Percentiles rank a stretch among this genome's conserved stretches.
Evolutionary conservation across 1,140 invertebrate species (phyloP).

Genomic region (Leptopilina clavipes): DNA sequence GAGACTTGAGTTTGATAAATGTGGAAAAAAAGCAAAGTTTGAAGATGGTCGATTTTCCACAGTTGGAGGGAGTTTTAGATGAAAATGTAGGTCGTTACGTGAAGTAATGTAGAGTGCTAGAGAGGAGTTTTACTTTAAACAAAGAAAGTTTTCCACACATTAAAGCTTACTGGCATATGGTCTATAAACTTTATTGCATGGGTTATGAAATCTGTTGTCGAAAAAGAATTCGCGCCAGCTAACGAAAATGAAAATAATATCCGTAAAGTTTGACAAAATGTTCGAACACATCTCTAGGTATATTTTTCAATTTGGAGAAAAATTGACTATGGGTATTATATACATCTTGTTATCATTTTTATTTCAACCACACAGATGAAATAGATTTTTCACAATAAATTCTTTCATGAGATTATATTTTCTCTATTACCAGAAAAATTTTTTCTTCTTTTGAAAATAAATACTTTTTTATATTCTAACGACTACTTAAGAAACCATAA

Average conservation of each 20-base stretch:
- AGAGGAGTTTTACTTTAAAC: conserved; percentile 10
- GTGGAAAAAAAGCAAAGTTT: neutral
- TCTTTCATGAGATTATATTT: neutral
- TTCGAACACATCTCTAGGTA: too few relatives aligned
- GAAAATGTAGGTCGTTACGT: conserved; percentile 27
- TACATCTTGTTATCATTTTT: neutral
- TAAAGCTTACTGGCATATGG: neutral
- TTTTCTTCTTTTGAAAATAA: too few relatives aligned
- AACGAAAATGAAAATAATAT: neutral
- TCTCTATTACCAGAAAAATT: neutral
- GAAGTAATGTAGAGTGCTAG: conserved; percentile 18
- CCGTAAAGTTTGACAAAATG: neutral
- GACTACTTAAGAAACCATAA: too few relatives aligned
- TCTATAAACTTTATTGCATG: conserved; percentile 20
- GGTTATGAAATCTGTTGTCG: neutral
- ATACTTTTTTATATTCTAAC: too few relatives aligned
- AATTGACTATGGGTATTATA: neutral
- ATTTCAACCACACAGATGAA: neutral
- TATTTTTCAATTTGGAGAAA: neutral
- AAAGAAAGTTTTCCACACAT: neutral
- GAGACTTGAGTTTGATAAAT: neutral
- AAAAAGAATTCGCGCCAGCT: neutral
- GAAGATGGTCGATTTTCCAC: conserved; percentile 4
- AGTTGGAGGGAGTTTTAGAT: neutral
- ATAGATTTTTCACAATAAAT: neutral